phyloP scores from a whole-genome alignment of 2,797 vertebrate genomes.

The Falco naumanni region DNA sequence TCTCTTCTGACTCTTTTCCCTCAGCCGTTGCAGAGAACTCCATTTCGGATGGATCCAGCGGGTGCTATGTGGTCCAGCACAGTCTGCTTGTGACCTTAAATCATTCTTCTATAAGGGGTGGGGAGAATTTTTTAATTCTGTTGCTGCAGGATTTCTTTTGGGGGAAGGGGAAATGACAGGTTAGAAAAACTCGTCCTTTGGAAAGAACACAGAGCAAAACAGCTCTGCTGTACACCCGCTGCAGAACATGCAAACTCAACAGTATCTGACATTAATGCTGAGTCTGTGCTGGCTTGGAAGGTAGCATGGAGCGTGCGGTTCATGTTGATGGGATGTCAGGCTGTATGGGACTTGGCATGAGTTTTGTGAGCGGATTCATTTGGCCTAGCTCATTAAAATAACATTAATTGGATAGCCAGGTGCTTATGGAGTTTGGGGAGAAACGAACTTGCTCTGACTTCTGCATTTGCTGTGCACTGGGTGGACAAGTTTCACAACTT shows the following conservation, averaged over 20 bases:
- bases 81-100: background rate
- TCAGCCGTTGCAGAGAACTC: background rate
- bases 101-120: background rate
- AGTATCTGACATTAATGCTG: conserved; percentile 1
- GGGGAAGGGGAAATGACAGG: background rate
- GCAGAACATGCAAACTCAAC: background rate
- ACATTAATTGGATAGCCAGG: background rate
- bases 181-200: background rate
- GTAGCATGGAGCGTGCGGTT: background rate
- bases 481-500: background rate
- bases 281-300: background rate
- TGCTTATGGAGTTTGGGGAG: background rate
- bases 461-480: rapidly evolving
- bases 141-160: background rate
- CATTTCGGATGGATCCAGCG: background rate
- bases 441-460: background rate
- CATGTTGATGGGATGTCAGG: background rate
- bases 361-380: background rate
- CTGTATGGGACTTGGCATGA: background rate
- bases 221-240: background rate
- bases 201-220: background rate
- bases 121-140: background rate
- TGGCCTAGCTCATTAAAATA: background rate
- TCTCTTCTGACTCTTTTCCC: background rate
- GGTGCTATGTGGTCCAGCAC: background rate